phyloP scores from a whole-genome alignment of 1,140 invertebrate genomes.

The Akabosia matsudoensis region DNA sequence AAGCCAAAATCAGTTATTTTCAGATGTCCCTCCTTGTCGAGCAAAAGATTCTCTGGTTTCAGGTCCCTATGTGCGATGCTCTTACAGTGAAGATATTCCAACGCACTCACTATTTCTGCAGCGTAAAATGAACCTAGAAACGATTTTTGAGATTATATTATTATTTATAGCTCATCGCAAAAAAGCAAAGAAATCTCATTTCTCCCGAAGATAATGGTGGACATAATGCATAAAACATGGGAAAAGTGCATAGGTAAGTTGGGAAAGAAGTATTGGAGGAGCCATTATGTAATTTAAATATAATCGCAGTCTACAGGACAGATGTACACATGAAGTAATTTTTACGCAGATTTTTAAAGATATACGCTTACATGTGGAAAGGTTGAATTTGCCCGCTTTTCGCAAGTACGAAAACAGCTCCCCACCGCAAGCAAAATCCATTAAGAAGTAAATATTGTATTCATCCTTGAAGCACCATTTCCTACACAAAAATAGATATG shows the following conservation, averaged over 20 bases:
- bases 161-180: too few species aligned
- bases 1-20: constrained; percentile 98
- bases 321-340: too few species aligned
- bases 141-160: too few species aligned
- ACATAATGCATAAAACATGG: too few species aligned
- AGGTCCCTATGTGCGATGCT: constrained; percentile 70
- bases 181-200: too few species aligned
- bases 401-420: constrained; percentile 93
- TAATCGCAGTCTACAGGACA: too few species aligned
- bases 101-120: constrained; percentile 85
- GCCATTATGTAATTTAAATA: too few species aligned
- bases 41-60: constrained; percentile 88
- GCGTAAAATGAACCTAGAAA: constrained; percentile 79
- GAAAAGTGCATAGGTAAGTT: too few species aligned
- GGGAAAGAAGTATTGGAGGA: too few species aligned
- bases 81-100: constrained; percentile 88
- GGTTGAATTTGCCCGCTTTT: constrained; percentile 84
- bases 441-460: constrained; percentile 84
- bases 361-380: constrained; percentile 64
- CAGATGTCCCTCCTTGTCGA: constrained; percentile 87
- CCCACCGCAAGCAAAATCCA: constrained; percentile 92
- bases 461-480: constrained; percentile 85
- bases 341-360: too few species aligned
- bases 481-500: constrained; percentile 58
- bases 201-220: too few species aligned